Base-by-base conservation (phyloP, 92 coral and sea anemone species). In the Epizoanthus fatuus region DNA sequence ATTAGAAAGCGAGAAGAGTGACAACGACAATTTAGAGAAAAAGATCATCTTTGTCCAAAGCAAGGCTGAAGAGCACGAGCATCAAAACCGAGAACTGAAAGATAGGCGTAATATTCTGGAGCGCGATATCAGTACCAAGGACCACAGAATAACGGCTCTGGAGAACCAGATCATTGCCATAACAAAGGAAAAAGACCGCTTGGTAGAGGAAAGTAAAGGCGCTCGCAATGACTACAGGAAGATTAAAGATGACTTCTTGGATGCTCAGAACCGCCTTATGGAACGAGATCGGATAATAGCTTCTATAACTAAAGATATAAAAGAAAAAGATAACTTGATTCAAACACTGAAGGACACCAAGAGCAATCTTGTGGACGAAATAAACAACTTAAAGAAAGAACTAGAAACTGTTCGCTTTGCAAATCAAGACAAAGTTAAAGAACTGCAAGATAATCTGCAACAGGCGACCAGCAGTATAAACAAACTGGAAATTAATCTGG, bases 251-350 rank as follows among this genome's bases (percentile, higher is more conserved):
- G 93, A 81, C 57, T 72, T 95, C 15, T 54, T 97, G 66, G 92
- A 66, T 47, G 69, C 86, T 53, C 95, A 93, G 75, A 97, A 93
- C 84, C 90, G 82, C 53, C 84, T 97, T 72, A 89, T 87, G 47
- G 98, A 94, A 45, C 91, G 93, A 59, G 99, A 97, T 62, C 87
- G 99, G n/a, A 84, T 77, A 40, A 86, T 87, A 63, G 90, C 92
- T 39, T 86, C 47, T 79, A 74, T 91, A 17, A 92, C 88, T 7
- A 97, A 97, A 79, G 98, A 95, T 66, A 67, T 95, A 44, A 94
- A 88, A 60, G 98, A 95, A 57, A 97, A 95, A 86, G 86, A 78
- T 35, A 91, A 78, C 25, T 67, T 93, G 80, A 73, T 95, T 68
- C 97, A 93, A 17, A 91, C 85, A 39, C 80, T 97, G 58, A 97